Percentiles rank a stretch among this genome's conserved stretches.
Evolutionary conservation across 2,888 invertebrate species (phyloP).

Genomic region (Parascotia fuliginaria): DNA sequence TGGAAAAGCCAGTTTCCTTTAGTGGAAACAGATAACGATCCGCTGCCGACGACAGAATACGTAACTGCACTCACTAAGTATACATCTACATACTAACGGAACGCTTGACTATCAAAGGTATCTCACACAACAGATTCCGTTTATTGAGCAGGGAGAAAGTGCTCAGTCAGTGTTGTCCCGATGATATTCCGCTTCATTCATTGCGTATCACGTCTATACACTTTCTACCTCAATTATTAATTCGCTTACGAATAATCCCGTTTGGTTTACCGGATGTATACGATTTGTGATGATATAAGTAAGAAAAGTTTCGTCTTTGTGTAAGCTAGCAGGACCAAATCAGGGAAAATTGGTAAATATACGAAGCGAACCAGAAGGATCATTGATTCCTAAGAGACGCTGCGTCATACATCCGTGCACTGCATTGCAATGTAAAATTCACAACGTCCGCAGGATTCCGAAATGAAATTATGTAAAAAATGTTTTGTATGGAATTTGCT

Average conservation of each 20-base stretch:
- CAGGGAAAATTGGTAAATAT: constrained; percentile 43
- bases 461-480: constrained; percentile 7
- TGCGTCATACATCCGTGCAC: constrained; percentile 59
- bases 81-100: constrained; percentile 71
- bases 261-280: not conserved
- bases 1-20: constrained; percentile 84
- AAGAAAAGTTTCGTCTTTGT: not conserved
- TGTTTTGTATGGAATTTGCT: constrained; percentile 6
- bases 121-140: constrained; percentile 68
- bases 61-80: constrained; percentile 79
- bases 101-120: constrained; percentile 68
- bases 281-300: not conserved
- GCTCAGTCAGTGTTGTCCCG: constrained; percentile 56
- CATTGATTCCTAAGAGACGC: constrained; percentile 60
- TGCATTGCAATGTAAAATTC: constrained; percentile 56
- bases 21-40: constrained; percentile 86
- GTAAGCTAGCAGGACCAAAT: constrained; percentile 39
- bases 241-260: constrained; percentile 22
- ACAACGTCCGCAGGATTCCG: constrained; percentile 23
- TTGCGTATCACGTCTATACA: constrained; percentile 16
- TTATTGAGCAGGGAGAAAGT: constrained; percentile 58
- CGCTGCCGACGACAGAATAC: constrained; percentile 83
- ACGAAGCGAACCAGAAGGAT: constrained; percentile 45
- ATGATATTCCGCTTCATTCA: constrained; percentile 45
- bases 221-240: constrained; percentile 40